phyloP scores from a whole-genome alignment of 1,140 invertebrate species.

The Eupeodes corollae region DNA sequence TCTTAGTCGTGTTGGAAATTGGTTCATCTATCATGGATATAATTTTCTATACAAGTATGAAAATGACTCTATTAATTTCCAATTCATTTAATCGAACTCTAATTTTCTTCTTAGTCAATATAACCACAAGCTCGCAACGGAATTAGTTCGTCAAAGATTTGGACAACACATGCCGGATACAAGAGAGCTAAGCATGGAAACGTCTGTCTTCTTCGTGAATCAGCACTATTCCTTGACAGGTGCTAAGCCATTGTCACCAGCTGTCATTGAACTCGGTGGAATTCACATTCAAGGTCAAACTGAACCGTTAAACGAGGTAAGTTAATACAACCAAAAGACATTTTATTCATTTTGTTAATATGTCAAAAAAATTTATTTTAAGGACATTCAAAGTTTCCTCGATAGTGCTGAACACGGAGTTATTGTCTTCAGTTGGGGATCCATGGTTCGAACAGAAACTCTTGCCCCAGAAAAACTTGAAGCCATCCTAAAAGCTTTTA shows the following conservation, averaged over 20 bases:
- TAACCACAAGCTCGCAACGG: not conserved
- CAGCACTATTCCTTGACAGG: slow-evolving; percentile 49
- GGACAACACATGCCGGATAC: slow-evolving; percentile 46
- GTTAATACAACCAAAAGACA: slow-evolving; percentile 21
- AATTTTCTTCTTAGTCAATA: not conserved
- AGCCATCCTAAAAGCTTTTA: slow-evolving; percentile 48
- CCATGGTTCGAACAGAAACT: slow-evolving; percentile 48
- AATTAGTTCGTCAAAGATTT: slow-evolving; percentile 28
- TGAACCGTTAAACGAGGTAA: slow-evolving; percentile 34
- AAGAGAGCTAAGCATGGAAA: slow-evolving; percentile 44
- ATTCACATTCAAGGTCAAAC: slow-evolving; percentile 44
- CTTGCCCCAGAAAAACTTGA: slow-evolving; percentile 46
- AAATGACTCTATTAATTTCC: too few relatives aligned
- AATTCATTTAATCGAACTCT: too few relatives aligned
- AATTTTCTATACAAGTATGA: slow-evolving; percentile 28
- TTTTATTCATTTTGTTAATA: slow-evolving; percentile 8
- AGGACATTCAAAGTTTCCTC: slow-evolving; percentile 54
- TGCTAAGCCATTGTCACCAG: slow-evolving; percentile 46
- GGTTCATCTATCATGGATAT: slow-evolving; percentile 22
- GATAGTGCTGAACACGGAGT: slow-evolving; percentile 56
- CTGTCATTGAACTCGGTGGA: slow-evolving; percentile 55
- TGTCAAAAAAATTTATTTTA: slow-evolving; percentile 11
- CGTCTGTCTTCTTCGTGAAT: slow-evolving; percentile 52
- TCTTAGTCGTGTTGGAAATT: slow-evolving; percentile 37
- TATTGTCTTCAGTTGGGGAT: slow-evolving; percentile 61